These are phyloP conservation scores for Nasonia longicornis DNA, from an alignment of 1,140 invertebrate genomes.

Conservation along the genomic window DNA sequence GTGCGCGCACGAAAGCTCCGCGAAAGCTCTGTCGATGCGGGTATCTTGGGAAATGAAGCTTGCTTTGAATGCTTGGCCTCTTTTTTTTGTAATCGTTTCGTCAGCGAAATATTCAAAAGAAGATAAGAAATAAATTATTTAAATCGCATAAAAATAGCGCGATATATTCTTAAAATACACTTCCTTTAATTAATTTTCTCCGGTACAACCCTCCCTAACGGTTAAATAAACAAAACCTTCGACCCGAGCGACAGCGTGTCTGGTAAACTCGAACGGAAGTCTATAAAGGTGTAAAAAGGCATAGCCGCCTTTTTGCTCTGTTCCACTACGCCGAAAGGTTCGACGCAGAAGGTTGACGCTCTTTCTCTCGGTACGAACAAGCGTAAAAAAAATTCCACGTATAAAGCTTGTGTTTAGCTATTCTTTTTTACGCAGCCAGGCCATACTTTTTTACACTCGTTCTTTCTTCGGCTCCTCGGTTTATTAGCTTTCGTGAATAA, in stretches of 20 bases:
- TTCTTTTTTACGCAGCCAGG: neutral
- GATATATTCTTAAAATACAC: too few relatives aligned
- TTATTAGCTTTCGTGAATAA: neutral
- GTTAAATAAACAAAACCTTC: too few relatives aligned
- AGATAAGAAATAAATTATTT: too few relatives aligned
- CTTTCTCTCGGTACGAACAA: neutral
- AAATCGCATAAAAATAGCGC: too few relatives aligned
- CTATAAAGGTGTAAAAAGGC: neutral
- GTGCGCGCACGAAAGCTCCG: neutral
- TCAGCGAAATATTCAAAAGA: too few relatives aligned
- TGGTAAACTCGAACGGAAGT: neutral
- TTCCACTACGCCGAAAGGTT: neutral
- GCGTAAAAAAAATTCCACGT: neutral
- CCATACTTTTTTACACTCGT: neutral
- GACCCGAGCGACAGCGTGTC: neutral
- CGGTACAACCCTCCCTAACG: too few relatives aligned
- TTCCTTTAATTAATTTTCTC: too few relatives aligned
- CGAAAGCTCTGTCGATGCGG: neutral
- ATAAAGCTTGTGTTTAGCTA: constrained; percentile 7
- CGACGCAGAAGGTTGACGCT: neutral
- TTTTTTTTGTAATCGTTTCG: too few relatives aligned
- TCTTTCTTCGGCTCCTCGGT: neutral
- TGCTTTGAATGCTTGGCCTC: neutral
- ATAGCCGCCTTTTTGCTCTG: neutral
- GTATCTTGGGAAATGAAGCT: neutral